phyloP scores from a whole-genome alignment of 2,888 invertebrate species.

The Coenonympha glycerion region DNA sequence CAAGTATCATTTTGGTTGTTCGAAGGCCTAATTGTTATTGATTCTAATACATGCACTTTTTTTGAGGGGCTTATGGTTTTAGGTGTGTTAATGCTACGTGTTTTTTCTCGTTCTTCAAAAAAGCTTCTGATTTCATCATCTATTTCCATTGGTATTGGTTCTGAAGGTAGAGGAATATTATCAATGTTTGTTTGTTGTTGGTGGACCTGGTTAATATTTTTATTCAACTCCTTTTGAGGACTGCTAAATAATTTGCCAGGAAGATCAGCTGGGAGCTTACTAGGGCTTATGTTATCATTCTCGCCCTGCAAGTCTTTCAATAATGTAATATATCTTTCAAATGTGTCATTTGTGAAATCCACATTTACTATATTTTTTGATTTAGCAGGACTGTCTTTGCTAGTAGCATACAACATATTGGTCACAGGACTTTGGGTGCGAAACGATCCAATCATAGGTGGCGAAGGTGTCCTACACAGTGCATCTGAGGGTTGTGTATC shows the following conservation, averaged over 20 bases:
- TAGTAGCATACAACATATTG: slow-evolving; percentile 40
- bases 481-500: slow-evolving; percentile 23
- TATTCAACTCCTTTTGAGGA: slow-evolving; percentile 14
- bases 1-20: slow-evolving; percentile 15
- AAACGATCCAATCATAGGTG: slow-evolving; percentile 31
- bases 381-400: slow-evolving; percentile 25
- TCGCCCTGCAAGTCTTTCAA: slow-evolving; percentile 47
- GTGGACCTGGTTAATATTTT: slow-evolving; percentile 5
- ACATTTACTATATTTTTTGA: slow-evolving; percentile 33
- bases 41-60: slow-evolving; percentile 56
- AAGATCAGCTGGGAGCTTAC: slow-evolving; percentile 31
- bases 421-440: slow-evolving; percentile 42
- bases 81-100: slow-evolving; percentile 26
- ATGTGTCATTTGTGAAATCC: slow-evolving; percentile 42
- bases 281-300: slow-evolving; percentile 31
- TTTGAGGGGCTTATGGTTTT: slow-evolving; percentile 47
- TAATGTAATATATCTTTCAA: slow-evolving; percentile 45
- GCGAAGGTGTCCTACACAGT: slow-evolving; percentile 26
- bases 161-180: slow-evolving; percentile 8
- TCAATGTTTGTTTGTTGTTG: background rate
- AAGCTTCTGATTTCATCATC: slow-evolving; percentile 42
- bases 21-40: slow-evolving; percentile 50
- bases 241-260: slow-evolving; percentile 8
- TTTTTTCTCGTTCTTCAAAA: slow-evolving; percentile 28
- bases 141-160: slow-evolving; percentile 38